phyloP scores from a whole-genome alignment of 2,888 invertebrate species.

The Lasioglossum leucozonium region DNA sequence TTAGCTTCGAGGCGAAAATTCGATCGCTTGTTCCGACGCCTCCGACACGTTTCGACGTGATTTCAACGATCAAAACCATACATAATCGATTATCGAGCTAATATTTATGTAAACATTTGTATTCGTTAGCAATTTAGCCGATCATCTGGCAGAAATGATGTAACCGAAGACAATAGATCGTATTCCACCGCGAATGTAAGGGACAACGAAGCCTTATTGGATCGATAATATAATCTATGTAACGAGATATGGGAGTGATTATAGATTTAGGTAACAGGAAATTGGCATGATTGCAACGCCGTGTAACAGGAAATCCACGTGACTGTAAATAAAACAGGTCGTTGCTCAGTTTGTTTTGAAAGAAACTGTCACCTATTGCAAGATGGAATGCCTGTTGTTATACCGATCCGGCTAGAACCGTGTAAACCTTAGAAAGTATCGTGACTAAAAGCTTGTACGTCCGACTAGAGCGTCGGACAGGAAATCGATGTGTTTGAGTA shows the following conservation, averaged over 20 bases:
- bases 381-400: neutral
- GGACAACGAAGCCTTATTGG: neutral
- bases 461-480: neutral
- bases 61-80: neutral
- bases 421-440: neutral
- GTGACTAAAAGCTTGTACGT: neutral
- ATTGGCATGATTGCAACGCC: neutral
- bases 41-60: neutral
- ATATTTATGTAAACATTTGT: neutral
- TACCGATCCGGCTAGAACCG: neutral
- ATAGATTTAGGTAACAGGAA: neutral
- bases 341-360: neutral
- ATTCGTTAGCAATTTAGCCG: neutral
- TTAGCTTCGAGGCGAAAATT: slow-evolving; percentile 25
- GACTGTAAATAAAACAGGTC: neutral
- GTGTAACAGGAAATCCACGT: neutral
- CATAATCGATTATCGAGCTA: no score
- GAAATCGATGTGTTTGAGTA: neutral
- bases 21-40: neutral
- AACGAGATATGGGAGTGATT: neutral
- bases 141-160: neutral
- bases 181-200: neutral
- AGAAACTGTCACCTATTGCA: neutral
- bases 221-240: neutral
- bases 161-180: neutral